Percentiles rank a stretch among this genome's conserved stretches.
Conservation (phyloP, 2,888 invertebrate species). For the Trichogramma dendrolimi region DNA sequence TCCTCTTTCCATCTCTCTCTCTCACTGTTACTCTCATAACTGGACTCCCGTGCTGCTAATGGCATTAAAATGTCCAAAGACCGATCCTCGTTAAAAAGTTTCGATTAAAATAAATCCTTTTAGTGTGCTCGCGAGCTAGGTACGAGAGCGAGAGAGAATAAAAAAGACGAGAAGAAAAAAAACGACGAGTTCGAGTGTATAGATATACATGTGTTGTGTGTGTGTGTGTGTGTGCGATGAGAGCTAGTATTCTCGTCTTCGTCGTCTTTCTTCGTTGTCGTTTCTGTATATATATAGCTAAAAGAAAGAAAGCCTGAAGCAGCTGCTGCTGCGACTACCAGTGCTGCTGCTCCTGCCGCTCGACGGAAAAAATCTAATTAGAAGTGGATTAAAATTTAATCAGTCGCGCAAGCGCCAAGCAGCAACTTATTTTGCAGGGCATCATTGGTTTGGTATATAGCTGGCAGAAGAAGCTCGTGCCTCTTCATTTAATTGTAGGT, state of each 20-base stretch:
- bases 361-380: conserved; percentile 46
- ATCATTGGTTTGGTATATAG: conserved; percentile 33
- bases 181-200: conserved; percentile 6
- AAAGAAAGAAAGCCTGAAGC: background rate
- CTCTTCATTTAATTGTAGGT: conserved; percentile 44
- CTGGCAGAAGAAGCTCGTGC: conserved; percentile 33
- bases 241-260: no score
- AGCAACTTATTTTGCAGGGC: conserved; percentile 27
- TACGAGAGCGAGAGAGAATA: no score
- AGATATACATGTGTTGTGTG: conserved; percentile 8
- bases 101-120: conserved; percentile 48
- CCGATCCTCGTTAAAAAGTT: conserved; percentile 47
- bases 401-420: conserved; percentile 22
- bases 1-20: background rate
- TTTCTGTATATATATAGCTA: background rate
- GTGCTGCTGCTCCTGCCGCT: background rate
- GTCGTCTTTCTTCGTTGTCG: conserved; percentile 14
- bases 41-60: conserved; percentile 34
- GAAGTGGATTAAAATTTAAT: conserved; percentile 50
- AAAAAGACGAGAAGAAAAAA: conserved; percentile 17
- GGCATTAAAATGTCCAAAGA: conserved; percentile 45
- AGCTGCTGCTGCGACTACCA: background rate
- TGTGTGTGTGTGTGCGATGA: conserved; percentile 7
- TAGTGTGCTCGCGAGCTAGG: conserved; percentile 25
- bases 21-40: background rate